A percentile compares a stretch with the other conserved stretches of the same genome.
Evolutionary conservation across 2,113 vertebrate species (phyloP).

Genomic region (Peucedramus taeniatus): DNA sequence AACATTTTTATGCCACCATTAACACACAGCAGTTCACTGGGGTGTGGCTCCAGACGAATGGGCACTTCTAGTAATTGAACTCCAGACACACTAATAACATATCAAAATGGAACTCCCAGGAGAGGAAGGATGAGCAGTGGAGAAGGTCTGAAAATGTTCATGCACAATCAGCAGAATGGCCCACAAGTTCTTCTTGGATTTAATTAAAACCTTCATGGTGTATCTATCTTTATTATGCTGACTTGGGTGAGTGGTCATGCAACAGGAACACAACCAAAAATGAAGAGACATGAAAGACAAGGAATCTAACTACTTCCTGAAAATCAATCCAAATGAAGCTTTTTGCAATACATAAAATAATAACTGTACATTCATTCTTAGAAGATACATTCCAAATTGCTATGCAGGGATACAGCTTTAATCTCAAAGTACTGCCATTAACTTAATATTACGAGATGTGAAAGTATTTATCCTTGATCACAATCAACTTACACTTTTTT

Average conservation of each 20-base stretch:
- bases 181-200: background rate
- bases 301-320: background rate
- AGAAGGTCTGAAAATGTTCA: background rate
- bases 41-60: constrained; percentile 5
- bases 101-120: background rate
- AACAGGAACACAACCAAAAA: background rate
- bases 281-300: background rate
- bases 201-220: background rate
- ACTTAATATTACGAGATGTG: background rate
- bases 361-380: background rate
- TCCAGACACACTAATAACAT: background rate
- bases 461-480: background rate
- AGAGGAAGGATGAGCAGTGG: background rate
- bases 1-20: background rate
- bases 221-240: background rate
- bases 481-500: background rate
- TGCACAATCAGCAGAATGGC: background rate
- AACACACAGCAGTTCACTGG: background rate
- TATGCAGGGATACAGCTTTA: background rate
- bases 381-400: background rate
- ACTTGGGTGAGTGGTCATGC: background rate
- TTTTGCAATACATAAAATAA: background rate
- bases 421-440: background rate
- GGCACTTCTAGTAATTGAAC: background rate
- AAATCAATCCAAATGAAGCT: background rate